Percentiles rank a stretch among this genome's conserved stretches.
Conservation (phyloP, 2,113 vertebrate species). For the Polyodon spathula region DNA sequence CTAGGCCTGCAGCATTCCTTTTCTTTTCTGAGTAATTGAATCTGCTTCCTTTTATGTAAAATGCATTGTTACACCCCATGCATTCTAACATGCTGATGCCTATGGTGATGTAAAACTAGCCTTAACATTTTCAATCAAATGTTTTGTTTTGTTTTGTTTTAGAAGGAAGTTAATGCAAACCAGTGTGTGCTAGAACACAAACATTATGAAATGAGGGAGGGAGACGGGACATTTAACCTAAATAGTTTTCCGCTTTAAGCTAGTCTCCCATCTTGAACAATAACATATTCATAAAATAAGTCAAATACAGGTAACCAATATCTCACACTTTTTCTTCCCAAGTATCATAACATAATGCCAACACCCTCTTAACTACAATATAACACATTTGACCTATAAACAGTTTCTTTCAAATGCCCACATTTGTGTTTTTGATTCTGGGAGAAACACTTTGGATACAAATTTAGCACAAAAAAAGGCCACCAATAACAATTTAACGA, state of each 20-base stretch:
- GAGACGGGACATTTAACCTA: constrained; percentile 4
- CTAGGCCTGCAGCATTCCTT: constrained; percentile 26
- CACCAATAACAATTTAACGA: no score
- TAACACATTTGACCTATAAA: no score
- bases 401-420: no score
- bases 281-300: constrained; percentile 10
- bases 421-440: no score
- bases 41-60: constrained; percentile 68
- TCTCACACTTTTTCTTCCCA: constrained; percentile 7
- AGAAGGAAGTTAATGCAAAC: constrained; percentile 37
- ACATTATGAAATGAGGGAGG: background rate
- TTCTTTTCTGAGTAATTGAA: constrained; percentile 45
- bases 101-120: constrained; percentile 68
- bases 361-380: no score
- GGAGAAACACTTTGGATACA: no score
- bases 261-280: constrained; percentile 5
- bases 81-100: constrained; percentile 37
- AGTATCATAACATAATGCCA: background rate
- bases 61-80: constrained; percentile 57
- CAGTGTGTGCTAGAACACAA: background rate
- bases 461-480: no score
- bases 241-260: constrained; percentile 4
- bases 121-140: constrained; percentile 44
- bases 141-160: constrained; percentile 54
- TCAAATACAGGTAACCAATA: constrained; percentile 1